Evolutionary conservation across 2,888 invertebrate genomes (phyloP).

Genomic region (Laspeyria flexula): DNA sequence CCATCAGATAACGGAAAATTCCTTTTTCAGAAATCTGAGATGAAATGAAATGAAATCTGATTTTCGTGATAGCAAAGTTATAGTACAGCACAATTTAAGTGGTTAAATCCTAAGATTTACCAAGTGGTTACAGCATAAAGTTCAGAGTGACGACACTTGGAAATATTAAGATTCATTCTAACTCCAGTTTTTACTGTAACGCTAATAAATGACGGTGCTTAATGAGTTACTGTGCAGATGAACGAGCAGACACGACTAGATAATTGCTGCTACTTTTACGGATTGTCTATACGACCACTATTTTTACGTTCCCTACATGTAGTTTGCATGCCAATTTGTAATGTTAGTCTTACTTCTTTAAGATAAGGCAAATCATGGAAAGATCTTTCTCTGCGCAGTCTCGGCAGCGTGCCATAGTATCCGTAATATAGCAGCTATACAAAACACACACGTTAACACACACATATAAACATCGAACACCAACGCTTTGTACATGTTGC

Average conservation of each 20-base stretch:
- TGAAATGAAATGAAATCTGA: too few species aligned
- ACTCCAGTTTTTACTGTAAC: neutral
- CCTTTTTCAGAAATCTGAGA: too few species aligned
- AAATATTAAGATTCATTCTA: neutral
- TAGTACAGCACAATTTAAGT: neutral
- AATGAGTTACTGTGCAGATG: slow-evolving; percentile 25
- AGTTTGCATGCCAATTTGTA: slow-evolving; percentile 66
- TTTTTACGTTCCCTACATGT: slow-evolving; percentile 28
- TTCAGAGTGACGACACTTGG: neutral
- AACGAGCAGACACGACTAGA: neutral
- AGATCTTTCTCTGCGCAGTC: slow-evolving; percentile 91
- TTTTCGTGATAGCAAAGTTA: too few species aligned
- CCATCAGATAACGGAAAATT: too few species aligned
- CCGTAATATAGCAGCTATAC: slow-evolving; percentile 90
- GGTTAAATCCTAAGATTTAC: neutral
- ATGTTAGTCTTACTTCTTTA: slow-evolving; percentile 89
- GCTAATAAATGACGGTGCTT: slow-evolving; percentile 4
- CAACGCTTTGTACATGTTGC: slow-evolving; percentile 35
- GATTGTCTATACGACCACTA: slow-evolving; percentile 10
- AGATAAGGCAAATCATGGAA: slow-evolving; percentile 92
- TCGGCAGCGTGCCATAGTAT: slow-evolving; percentile 89
- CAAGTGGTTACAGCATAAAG: neutral
- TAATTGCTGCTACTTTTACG: neutral
- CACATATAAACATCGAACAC: slow-evolving; percentile 18
- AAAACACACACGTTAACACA: slow-evolving; percentile 58